Base-by-base conservation (phyloP, 2,797 vertebrate species). In the Gallirallus australis region DNA sequence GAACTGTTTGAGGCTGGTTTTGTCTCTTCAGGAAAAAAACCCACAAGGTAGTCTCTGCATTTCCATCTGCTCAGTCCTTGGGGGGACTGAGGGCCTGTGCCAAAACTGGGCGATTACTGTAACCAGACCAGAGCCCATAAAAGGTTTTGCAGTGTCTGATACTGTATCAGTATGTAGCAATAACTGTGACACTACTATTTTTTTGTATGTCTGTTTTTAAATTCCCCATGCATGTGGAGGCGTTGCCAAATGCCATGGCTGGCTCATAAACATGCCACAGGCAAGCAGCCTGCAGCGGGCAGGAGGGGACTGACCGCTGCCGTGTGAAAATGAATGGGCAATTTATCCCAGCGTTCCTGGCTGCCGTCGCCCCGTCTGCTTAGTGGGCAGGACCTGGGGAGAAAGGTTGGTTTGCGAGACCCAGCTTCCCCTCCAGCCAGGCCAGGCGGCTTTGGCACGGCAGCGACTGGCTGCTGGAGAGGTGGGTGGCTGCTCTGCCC, bases 161-260 rank as follows among this genome's bases (percentile, higher is more conserved):
- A 88, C 89, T 86, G 73, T 85, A 94, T 93, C 89, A 85, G 81
- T 90, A 92, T 88, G 87, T 89, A 95, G 96, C 95, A 97, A 96
- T 96, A 96, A 95, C 82, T 78, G 85, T 61, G 81, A 86, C 16
- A 65, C 69, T 86, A 45, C 68, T 91, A 11, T 83, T 89, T 94
- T 93, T 93, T 92, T 68, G 17, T 90, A 84, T 8, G 48, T 60
- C 76, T 78, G 69, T 90, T 93, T 82, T 88, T 71, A 76, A 69
- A 73, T 45, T 9, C 39, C 19, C 1, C 27, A 1, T 61, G 18
- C 1, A 5, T 23, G 65, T 11, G 11, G 69, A 68, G 6, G 3
- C 10, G 0, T 42, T 91, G 87, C 93, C 92, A 79, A 53, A 42
- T 76, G 33, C 28, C 4, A 0, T 18, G 63, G 66, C 66, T 94